These are phyloP conservation scores for Cricetomys ansorgei DNA, from an alignment of 2,113 vertebrate genomes.

Conservation along the genomic window DNA sequence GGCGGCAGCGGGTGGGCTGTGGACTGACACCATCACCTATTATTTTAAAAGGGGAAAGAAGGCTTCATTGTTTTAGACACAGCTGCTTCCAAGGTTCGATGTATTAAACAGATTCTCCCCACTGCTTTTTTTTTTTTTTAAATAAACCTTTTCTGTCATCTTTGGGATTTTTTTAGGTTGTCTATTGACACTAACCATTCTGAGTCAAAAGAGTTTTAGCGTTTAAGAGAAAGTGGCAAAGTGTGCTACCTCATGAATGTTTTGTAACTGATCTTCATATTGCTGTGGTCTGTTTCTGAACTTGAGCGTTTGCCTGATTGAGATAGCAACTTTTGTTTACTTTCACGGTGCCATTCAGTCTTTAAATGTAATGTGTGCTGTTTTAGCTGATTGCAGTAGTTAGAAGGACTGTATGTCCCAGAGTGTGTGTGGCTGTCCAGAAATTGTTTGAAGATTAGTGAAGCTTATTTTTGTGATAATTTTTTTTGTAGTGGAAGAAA, in stretches of 20 bases:
- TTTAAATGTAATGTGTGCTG: neutral
- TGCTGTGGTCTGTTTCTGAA: conserved; percentile 35
- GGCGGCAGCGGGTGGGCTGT: conserved; percentile 51
- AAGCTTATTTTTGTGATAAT: neutral
- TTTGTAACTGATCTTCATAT: conserved; percentile 28
- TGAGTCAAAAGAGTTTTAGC: conserved; percentile 33
- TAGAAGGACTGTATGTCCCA: neutral
- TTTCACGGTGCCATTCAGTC: neutral
- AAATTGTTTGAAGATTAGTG: conserved; percentile 32
- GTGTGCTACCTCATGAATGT: neutral
- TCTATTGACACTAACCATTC: neutral
- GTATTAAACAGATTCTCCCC: neutral
- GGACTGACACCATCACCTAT: conserved; percentile 23
- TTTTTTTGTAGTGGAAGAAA: conserved; percentile 41
- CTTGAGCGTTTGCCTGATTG: conserved; percentile 48
- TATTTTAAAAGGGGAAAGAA: conserved; percentile 18
- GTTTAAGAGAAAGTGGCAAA: conserved; percentile 37
- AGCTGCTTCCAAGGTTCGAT: conserved; percentile 15
- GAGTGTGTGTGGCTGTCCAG: neutral
- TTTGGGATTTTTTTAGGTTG: conserved; percentile 13
- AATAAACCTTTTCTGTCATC: neutral
- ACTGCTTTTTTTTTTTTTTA: neutral
- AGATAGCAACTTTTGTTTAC: neutral
- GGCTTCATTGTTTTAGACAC: conserved; percentile 30
- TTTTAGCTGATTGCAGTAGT: neutral